These are phyloP conservation scores for Sesamia nonagrioides DNA, from an alignment of 1,140 invertebrate genomes.

Conservation along the genomic window DNA sequence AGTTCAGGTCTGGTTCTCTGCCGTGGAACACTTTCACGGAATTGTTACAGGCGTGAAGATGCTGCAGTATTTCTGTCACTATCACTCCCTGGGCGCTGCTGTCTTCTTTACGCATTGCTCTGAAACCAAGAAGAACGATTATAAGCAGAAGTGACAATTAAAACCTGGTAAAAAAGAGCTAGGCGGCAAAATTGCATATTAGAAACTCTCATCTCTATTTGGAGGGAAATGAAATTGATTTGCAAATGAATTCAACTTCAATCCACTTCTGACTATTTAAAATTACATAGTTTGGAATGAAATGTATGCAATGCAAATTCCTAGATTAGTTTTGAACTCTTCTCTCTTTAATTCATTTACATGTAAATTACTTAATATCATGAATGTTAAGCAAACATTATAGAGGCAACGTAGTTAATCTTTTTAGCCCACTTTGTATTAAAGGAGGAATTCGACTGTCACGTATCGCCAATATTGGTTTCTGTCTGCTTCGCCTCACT, in stretches of 20 bases:
- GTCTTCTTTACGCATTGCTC: constrained; percentile 98
- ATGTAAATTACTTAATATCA: constrained; percentile 25
- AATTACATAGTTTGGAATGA: neutral
- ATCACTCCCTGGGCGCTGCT: constrained; percentile 97
- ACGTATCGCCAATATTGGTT: too few species aligned
- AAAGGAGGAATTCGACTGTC: too few species aligned
- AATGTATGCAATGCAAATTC: constrained; percentile 36
- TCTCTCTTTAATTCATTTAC: constrained; percentile 15
- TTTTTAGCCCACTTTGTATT: neutral
- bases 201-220: too few species aligned
- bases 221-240: neutral
- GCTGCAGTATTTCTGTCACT: constrained; percentile 98
- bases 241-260: neutral
- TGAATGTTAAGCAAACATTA: constrained; percentile 9
- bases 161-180: too few species aligned
- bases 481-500: too few species aligned
- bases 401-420: neutral
- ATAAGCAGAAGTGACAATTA: too few species aligned
- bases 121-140: constrained; percentile 43
- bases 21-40: constrained; percentile 99
- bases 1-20: constrained; percentile 94
- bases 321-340: constrained; percentile 27
- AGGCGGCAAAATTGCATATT: too few species aligned
- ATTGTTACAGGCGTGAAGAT: constrained; percentile 98
- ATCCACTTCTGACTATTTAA: neutral